Conservation (phyloP, 1,140 invertebrate genomes). For the Trichonephila clavata region DNA sequence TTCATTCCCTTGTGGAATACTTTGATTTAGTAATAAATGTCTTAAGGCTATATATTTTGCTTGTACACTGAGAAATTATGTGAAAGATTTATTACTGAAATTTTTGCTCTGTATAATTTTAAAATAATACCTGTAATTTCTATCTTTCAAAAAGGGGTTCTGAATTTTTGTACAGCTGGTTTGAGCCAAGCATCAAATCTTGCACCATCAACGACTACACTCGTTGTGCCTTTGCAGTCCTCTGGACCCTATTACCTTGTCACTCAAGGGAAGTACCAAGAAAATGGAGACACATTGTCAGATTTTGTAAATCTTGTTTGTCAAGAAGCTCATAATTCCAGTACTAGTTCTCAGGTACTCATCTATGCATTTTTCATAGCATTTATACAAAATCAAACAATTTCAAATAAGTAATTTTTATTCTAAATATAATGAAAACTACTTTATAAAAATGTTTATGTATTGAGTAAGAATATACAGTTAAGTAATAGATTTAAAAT, state of each 20-base stretch:
- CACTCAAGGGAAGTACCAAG: conserved; percentile 88
- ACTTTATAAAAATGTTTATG: too few relatives aligned
- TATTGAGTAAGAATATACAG: too few relatives aligned
- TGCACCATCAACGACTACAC: conserved; percentile 83
- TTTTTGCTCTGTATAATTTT: not conserved
- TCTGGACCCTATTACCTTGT: conserved; percentile 80
- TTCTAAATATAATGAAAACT: too few relatives aligned
- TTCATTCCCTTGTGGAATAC: too few relatives aligned
- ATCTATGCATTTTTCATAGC: not conserved
- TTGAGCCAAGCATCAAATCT: conserved; percentile 56
- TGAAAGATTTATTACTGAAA: too few relatives aligned
- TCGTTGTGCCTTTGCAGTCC: conserved; percentile 81
- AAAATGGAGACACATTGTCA: conserved; percentile 93
- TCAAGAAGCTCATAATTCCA: conserved; percentile 92
- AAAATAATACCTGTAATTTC: not conserved
- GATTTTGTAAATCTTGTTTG: conserved; percentile 98
- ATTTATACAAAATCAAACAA: too few relatives aligned
- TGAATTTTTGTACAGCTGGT: conserved; percentile 23
- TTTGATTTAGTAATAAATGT: too few relatives aligned
- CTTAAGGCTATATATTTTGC: too few relatives aligned
- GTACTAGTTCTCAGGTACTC: conserved; percentile 89
- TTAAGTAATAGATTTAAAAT: too few relatives aligned
- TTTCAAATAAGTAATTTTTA: too few relatives aligned
- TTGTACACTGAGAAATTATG: too few relatives aligned
- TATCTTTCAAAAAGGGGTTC: not conserved